These are phyloP conservation scores for Mobula hypostoma DNA, from an alignment of 2,113 vertebrate genomes.

Conservation along the genomic window DNA sequence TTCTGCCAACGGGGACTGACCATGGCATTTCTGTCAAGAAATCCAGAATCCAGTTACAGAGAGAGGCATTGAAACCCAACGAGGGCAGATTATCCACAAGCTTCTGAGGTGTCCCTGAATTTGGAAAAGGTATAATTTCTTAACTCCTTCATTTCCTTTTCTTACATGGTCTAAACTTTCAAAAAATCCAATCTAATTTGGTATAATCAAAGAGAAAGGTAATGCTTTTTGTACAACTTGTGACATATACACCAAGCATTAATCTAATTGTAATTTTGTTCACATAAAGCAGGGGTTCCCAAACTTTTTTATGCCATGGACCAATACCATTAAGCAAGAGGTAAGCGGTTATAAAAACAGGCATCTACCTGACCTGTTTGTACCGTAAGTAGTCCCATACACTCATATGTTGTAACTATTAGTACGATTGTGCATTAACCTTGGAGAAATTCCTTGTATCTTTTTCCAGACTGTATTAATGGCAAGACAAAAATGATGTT, in stretches of 20 bases:
- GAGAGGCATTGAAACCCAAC: no score
- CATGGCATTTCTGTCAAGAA: no score
- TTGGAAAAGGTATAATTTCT: neutral
- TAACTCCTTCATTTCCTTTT: neutral
- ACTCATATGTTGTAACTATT: neutral
- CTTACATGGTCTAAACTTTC: no score
- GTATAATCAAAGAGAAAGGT: neutral
- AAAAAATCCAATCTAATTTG: no score
- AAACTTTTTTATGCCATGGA: no score
- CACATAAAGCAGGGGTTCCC: neutral
- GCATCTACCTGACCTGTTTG: no score
- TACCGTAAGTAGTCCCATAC: neutral
- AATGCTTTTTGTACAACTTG: neutral
- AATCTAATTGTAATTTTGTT: neutral
- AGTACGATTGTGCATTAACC: neutral
- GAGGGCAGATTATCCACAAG: no score
- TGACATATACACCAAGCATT: neutral
- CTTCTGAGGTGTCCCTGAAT: neutral
- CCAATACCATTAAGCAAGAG: no score
- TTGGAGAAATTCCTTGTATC: constrained; percentile 27
- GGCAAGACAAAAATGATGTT: constrained; percentile 19
- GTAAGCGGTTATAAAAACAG: neutral
- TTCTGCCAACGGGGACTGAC: no score
- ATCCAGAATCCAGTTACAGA: no score
- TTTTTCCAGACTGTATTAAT: neutral